phyloP scores from a whole-genome alignment of 2,888 invertebrate species.

The Lissocephala sabroskyi region DNA sequence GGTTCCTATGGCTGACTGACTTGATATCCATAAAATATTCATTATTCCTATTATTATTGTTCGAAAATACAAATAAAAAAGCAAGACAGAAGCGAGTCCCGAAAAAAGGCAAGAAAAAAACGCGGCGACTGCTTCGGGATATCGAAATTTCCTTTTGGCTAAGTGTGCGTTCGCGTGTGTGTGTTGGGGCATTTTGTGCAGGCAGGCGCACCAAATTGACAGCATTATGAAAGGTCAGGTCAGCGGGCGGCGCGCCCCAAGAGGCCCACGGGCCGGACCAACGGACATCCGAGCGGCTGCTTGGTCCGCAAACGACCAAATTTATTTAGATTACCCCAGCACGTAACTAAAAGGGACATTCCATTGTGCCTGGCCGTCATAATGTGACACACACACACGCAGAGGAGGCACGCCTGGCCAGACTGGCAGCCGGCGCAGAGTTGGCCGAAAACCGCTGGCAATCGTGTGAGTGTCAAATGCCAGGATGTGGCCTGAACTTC shows the following conservation, averaged over 20 bases:
- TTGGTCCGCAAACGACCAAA: conserved; percentile 24
- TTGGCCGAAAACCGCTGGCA: conserved; percentile 31
- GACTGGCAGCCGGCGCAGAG: not conserved
- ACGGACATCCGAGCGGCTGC: too few species aligned
- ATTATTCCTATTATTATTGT: conserved; percentile 53
- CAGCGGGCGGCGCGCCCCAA: too few species aligned
- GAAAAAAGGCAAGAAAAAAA: not conserved
- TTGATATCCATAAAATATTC: conserved; percentile 46
- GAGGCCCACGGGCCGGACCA: too few species aligned
- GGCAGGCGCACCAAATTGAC: conserved; percentile 61
- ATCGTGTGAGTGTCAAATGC: conserved; percentile 46
- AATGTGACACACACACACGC: conserved; percentile 45
- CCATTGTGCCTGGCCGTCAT: conserved; percentile 59
- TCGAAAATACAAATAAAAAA: conserved; percentile 22
- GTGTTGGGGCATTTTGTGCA: conserved; percentile 37
- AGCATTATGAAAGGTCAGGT: conserved; percentile 63
- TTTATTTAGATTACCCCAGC: conserved; percentile 58
- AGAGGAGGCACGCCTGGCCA: not conserved
- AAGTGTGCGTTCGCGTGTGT: not conserved
- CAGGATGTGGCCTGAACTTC: conserved; percentile 26
- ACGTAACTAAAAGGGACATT: conserved; percentile 59
- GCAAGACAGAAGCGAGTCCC: not conserved
- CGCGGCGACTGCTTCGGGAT: not conserved
- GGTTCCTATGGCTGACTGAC: too few species aligned
- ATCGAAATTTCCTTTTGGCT: not conserved